These are phyloP conservation scores for Sebastes iracundus DNA, from an alignment of 2,797 vertebrate species.

Conservation along the genomic window DNA sequence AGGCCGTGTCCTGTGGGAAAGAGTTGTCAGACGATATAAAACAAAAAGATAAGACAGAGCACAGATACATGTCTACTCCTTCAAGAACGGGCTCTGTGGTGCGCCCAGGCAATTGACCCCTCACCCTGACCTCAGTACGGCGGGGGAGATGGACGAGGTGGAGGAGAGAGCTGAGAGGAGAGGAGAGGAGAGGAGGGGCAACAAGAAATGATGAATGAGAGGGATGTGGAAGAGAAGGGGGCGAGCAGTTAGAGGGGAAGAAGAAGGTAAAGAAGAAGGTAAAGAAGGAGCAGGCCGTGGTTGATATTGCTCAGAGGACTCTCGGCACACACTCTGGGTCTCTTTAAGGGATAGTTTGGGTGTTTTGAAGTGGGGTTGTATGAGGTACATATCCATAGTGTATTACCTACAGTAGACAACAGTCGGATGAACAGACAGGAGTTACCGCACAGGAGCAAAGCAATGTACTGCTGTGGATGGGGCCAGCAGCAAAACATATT, in stretches of 20 bases:
- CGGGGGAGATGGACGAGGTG: slow-evolving; percentile 43
- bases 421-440: too few species aligned
- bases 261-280: not conserved
- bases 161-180: slow-evolving; percentile 24
- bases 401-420: too few species aligned
- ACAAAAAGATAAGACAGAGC: slow-evolving; percentile 44
- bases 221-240: slow-evolving; percentile 5
- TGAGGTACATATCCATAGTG: too few species aligned
- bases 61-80: slow-evolving; percentile 51
- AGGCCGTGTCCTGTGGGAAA: slow-evolving; percentile 38
- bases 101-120: slow-evolving; percentile 63
- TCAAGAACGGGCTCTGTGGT: slow-evolving; percentile 50
- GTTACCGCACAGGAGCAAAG: too few species aligned
- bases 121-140: slow-evolving; percentile 56
- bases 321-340: not conserved
- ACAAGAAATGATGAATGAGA: slow-evolving; percentile 61
- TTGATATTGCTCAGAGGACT: slow-evolving; percentile 24
- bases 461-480: too few species aligned
- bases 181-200: slow-evolving; percentile 35
- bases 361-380: too few species aligned
- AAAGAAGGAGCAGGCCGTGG: not conserved
- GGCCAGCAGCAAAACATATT: too few species aligned
- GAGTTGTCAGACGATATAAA: slow-evolving; percentile 60
- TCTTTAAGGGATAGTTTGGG: not conserved
- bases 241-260: slow-evolving; percentile 14